Conservation (phyloP, 1,140 invertebrate genomes). For the Bombus difficillimus region DNA sequence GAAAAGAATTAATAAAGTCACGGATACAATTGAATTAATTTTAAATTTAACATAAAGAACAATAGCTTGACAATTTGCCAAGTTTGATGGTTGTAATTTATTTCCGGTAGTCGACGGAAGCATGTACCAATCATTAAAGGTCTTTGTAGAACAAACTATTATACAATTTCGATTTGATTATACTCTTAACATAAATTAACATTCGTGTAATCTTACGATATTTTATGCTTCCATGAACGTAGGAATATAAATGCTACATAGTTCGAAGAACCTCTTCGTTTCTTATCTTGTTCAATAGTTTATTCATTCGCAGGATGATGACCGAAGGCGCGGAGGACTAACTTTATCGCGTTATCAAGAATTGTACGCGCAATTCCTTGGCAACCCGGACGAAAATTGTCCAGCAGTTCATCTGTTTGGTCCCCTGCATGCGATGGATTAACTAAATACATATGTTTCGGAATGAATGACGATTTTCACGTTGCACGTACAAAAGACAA, state of each 20-base stretch:
- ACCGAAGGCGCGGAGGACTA: constrained; percentile 89
- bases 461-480: not conserved
- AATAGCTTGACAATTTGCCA: constrained; percentile 44
- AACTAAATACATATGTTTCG: constrained; percentile 24
- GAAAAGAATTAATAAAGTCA: not conserved
- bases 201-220: not conserved
- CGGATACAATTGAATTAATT: constrained; percentile 9
- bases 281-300: not conserved
- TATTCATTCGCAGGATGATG: constrained; percentile 87
- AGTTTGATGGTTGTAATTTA: not conserved
- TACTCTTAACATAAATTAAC: constrained; percentile 1
- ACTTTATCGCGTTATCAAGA: constrained; percentile 91
- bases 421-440: constrained; percentile 83
- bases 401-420: constrained; percentile 91
- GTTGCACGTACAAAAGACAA: constrained; percentile 61
- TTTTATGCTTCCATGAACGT: constrained; percentile 1
- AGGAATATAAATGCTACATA: not conserved
- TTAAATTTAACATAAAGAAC: constrained; percentile 23
- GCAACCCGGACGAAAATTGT: constrained; percentile 88
- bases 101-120: too few species aligned
- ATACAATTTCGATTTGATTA: not conserved
- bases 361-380: constrained; percentile 91
- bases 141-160: not conserved
- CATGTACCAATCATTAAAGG: not conserved
- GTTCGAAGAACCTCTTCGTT: not conserved